Evolutionary conservation across 2,888 invertebrate species (phyloP), one percentile per base, ranked within the genome.

Genomic region (Caenorhabditis doughertyi): DNA sequence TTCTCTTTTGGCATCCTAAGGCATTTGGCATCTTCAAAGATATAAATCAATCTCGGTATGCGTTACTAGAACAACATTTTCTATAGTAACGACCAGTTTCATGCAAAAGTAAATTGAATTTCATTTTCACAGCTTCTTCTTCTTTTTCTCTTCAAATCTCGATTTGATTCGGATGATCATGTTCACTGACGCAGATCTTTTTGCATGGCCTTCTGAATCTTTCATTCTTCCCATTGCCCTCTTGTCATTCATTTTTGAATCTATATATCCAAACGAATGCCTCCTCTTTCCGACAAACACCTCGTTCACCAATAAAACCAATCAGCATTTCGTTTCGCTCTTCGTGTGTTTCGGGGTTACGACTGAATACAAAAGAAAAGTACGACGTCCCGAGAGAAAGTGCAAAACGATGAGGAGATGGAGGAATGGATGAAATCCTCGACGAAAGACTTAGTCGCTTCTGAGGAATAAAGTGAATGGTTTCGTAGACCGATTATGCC

Each of bases 401-500:
- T 76, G 76, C 76, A 76, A 67, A 74, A 35, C 56, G 65, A 18
- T 29, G 55, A 55, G 27, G 39, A 42, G 29, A 25, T n/a, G 56
- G 21, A 53, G 42, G 47, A 47, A 49, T n/a, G 11, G 64, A 64
- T 18, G 42, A 32, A 55, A 55, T 55, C 68, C 44, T 68, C 32
- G 49, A 65, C 5, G 68, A 55, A 44, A 58, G 44, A 49, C 51
- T 42, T 32, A 32, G 62, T 23, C 49, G 62, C 7, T 39, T 39
- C 25, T 62, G 56, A 56, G 29, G 74, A 60, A 65, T 65, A 51
- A 65, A 53, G 68, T 56, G 76, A 76, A 68, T 76, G 76, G 76
- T 76, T 68, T 76, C 76, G 76, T 51, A 51, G 68, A 76, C 67
- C 76, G 76, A 76, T 76, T 76, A 76, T 76, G 76, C 76, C 76